Percentiles rank a stretch among this genome's conserved stretches.
phyloP scores from a whole-genome alignment of 2,113 vertebrate species.

The Dryoscopus gambensis region DNA sequence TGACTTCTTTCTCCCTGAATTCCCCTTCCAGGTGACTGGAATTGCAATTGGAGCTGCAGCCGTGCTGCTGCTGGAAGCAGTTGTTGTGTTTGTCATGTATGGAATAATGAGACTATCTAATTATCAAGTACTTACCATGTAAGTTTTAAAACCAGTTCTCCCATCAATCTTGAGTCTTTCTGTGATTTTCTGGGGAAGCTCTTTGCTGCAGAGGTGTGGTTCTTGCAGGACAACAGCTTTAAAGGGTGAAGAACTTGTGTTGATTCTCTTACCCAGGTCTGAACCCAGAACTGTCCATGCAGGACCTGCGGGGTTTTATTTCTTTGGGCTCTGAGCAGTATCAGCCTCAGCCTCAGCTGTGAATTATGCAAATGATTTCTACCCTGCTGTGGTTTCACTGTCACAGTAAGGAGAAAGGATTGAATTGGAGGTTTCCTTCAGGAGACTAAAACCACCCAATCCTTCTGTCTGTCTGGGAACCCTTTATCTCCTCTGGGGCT shows the following conservation, averaged over 20 bases:
- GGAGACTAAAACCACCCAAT: background rate
- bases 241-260: background rate
- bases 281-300: fast-evolving
- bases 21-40: conserved; percentile 74
- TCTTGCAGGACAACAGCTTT: background rate
- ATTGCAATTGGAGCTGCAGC: conserved; percentile 77
- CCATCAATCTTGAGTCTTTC: background rate
- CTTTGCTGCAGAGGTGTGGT: background rate
- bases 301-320: background rate
- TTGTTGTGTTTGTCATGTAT: conserved; percentile 76
- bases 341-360: background rate
- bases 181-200: background rate
- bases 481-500: background rate
- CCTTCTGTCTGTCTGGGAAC: background rate
- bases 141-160: background rate
- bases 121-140: conserved; percentile 63
- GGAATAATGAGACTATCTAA: conserved; percentile 75
- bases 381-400: background rate
- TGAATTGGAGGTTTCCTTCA: background rate
- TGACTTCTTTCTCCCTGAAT: background rate
- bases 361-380: background rate
- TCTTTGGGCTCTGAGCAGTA: background rate
- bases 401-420: background rate
- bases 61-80: conserved; percentile 64
- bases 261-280: background rate